These are phyloP conservation scores for Seriola dumerili DNA, from an alignment of 2,113 vertebrate species.

Conservation along the genomic window DNA sequence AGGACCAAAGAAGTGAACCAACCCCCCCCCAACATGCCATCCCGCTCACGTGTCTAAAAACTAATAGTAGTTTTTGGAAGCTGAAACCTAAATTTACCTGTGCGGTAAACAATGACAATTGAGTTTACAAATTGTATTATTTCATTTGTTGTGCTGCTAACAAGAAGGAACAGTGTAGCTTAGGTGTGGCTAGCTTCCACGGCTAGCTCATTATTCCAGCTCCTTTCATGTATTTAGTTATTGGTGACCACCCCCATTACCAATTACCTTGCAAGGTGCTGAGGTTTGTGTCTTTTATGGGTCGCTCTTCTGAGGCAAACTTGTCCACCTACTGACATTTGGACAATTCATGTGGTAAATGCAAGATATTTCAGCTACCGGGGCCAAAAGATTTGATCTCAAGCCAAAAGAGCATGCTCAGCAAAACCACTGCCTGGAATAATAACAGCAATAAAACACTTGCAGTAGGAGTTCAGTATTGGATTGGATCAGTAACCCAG, in stretches of 20 bases:
- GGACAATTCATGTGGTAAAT: slow-evolving; percentile 21
- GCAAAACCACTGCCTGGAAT: slow-evolving; percentile 37
- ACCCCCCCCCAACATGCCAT: no score
- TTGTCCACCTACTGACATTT: slow-evolving; percentile 15
- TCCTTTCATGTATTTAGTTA: no score
- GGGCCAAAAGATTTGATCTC: slow-evolving; percentile 33
- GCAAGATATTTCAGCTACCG: slow-evolving; percentile 10
- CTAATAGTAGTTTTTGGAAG: no score
- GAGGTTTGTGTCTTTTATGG: slow-evolving; percentile 3
- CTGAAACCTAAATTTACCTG: no score
- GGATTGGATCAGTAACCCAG: slow-evolving; percentile 48
- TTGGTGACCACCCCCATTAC: no score
- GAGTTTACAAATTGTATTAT: not conserved
- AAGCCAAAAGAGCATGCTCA: slow-evolving; percentile 31
- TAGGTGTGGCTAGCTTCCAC: no score
- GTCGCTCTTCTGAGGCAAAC: slow-evolving; percentile 1
- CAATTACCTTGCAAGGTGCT: not conserved
- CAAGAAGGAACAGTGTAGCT: not conserved
- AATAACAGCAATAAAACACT: slow-evolving; percentile 52
- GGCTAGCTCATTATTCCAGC: no score
- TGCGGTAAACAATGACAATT: no score
- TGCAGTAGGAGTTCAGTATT: slow-evolving; percentile 6
- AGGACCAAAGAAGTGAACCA: no score
- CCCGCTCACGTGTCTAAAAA: no score
- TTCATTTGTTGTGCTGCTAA: not conserved